Base-by-base conservation (phyloP, 2,797 vertebrate genomes). In the Phrynocephalus guinanensis region DNA sequence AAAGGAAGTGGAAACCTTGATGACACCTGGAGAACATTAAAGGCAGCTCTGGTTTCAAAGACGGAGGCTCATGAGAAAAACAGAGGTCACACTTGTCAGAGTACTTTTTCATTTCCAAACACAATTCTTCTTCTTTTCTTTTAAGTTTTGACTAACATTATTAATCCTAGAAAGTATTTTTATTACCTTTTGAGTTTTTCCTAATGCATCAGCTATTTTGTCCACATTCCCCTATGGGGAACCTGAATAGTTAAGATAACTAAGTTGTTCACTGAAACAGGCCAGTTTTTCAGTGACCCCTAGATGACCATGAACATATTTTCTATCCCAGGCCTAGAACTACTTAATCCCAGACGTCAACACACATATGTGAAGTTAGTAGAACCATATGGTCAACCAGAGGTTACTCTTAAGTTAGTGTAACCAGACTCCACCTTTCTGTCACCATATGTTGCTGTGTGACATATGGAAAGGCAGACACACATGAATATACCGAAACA, bases 11-110 rank as follows among this genome's bases (percentile, higher is more conserved):
- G 88, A 95, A 91, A 90, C 91, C 72, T 85, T 78, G 70, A 94
- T 91, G 90, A 94, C 93, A 96, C 95, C 95, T 96, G 95, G 91
- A 93, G 94, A 93, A 93, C 94, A 95, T 96, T 95, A 96, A 95
- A 94, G 88, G 24, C 66, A 93, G 93, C 91, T 88, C 94, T 90
- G 71, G 87, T 96, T 96, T 97, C 96, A 95, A 96, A 97, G 94
- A 88, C 83, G 85, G 87, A 92, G 92, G 56, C 86, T 87, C 91
- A 91, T 83, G 88, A 91, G 92, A 95, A 94, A 95, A 95, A 83
- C 66, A 92, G 84, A 91, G 93, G 91, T 95, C 85, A 94, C 86
- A 84, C 93, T 94, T 94, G 92, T 93, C 87, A 93, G 94, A 91
- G 91, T 87, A 90, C 70, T 90, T 94, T 90, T 91, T 90, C 77